phyloP scores from a whole-genome alignment of 2,113 vertebrate genomes.

The Castor canadensis region DNA sequence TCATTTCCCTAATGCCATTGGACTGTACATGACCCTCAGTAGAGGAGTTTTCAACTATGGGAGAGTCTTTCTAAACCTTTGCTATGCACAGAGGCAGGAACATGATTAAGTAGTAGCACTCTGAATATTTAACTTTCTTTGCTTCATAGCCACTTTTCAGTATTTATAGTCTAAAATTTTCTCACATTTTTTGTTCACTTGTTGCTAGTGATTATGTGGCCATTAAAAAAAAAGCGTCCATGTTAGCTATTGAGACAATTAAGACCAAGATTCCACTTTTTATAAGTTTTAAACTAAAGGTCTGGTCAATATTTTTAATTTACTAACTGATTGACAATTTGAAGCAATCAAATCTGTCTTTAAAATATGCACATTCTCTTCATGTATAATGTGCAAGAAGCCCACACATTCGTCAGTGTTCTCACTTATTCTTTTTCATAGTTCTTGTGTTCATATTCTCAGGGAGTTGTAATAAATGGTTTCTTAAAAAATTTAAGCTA shows the following conservation, averaged over 20 bases:
- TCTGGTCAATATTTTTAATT: background rate
- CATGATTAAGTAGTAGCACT: background rate
- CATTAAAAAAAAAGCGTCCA: background rate
- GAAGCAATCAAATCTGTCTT: background rate
- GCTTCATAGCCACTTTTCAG: background rate
- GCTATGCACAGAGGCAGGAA: background rate
- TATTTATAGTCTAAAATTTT: background rate
- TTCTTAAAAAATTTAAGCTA: background rate
- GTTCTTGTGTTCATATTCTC: background rate
- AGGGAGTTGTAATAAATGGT: background rate
- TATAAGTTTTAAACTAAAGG: background rate
- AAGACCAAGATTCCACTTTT: background rate
- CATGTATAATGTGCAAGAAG: background rate
- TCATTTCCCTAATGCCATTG: background rate
- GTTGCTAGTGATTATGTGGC: background rate
- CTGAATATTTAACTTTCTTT: background rate
- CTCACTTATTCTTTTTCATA: background rate
- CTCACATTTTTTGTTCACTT: background rate
- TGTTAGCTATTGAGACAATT: background rate
- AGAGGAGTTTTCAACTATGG: background rate
- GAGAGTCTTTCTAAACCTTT: background rate
- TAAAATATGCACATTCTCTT: constrained; percentile 6
- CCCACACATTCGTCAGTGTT: background rate
- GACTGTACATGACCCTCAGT: background rate
- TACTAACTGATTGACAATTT: constrained; percentile 1